Evolutionary conservation across 2,888 invertebrate genomes (phyloP), one percentile per base, ranked within the genome.

Genomic region (Sarcophaga rosellei): DNA sequence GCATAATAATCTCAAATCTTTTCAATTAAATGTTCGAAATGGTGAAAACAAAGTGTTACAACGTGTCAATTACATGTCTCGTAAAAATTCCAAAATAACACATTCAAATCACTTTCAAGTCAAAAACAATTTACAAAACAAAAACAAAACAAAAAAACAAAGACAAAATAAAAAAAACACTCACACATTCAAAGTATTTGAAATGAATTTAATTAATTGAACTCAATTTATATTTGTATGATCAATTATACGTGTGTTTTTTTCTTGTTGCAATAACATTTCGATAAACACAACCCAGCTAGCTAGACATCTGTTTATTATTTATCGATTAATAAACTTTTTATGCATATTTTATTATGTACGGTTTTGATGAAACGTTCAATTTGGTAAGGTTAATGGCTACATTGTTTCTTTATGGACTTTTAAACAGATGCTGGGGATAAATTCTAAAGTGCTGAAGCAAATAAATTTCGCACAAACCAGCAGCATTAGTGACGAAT

Each of bases 21-120:
- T 35, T 35, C 35, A 35, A 35, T 35, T 35, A 35, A 35, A 35
- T 35, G 2, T 8, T 35, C 17, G 10, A 59, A 59, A 20, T 20
- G 4, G 17, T 53, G 12, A 15, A 53, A 53, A 53, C 17, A 15
- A 53, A 15, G 17, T 53, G 4, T 53, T 75, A 17, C 59, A 17
- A 78, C 53, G 53, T 81, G 85, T 78, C 85, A 85, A 78, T 85
- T 78, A 74, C 81, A 77, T 77, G 73, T 73, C 81, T 77, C 85
- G 81, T 81, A 81, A 77, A 78, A 81, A 78, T 77, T 57, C 69
- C 77, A 78, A 81, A 78, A 5, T 44, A 35, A 68, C 74, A 53
- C 70, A 53, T 75, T 72, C 61, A 80, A 75, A 65, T 66, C 65
- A 72, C 4, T 53, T 53, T 53, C 65, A 21, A 21, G 44, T 66